Conservation (phyloP, 2,797 vertebrate species). For the Babyrousa celebensis region DNA sequence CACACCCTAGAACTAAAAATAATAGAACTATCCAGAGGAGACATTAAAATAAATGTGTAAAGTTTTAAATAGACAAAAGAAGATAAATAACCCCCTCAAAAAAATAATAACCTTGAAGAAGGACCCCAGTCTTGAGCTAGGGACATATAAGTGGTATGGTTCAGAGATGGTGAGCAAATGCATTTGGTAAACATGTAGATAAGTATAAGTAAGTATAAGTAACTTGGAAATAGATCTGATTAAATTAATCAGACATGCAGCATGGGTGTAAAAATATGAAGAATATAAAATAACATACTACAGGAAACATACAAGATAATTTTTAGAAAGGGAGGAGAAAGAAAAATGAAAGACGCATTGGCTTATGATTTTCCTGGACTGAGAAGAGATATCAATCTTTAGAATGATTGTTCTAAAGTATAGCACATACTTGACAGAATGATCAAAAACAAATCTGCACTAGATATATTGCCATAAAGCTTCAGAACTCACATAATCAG, state of each 20-base stretch:
- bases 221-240: neutral
- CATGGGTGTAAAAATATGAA: neutral
- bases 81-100: neutral
- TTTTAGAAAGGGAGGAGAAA: neutral
- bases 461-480: neutral
- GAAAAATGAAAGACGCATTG: neutral
- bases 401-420: neutral
- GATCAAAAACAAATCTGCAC: neutral
- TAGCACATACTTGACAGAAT: neutral
- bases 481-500: neutral
- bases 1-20: neutral
- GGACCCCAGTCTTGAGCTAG: neutral
- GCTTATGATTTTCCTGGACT: neutral
- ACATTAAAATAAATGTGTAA: neutral
- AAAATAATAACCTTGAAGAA: too few relatives aligned
- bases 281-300: neutral
- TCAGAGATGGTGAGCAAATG: neutral
- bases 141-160: neutral
- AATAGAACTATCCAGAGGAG: neutral
- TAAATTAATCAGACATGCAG: neutral
- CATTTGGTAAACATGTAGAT: neutral
- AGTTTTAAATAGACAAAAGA: neutral
- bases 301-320: neutral
- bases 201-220: neutral
- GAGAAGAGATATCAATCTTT: neutral